phyloP scores from a whole-genome alignment of 1,140 invertebrate genomes.

The Ceratoteleas bidentatus region DNA sequence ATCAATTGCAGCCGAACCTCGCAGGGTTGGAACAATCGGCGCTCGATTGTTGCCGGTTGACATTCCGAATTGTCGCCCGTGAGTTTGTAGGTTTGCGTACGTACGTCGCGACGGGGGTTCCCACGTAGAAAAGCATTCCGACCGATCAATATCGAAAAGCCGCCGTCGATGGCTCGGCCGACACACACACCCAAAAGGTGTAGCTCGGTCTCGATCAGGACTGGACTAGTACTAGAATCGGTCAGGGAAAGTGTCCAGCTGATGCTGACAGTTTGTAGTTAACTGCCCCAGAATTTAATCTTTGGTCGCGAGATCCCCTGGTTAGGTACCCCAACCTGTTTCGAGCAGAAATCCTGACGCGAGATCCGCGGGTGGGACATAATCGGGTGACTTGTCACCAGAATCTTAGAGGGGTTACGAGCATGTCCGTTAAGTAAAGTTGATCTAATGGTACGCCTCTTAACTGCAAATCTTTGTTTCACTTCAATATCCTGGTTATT shows the following conservation, averaged over 20 bases:
- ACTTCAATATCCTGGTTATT: conserved; percentile 18
- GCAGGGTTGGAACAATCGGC: conserved; percentile 22
- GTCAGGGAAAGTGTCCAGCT: too few species aligned
- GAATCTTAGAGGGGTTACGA: background rate
- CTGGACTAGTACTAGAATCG: too few species aligned
- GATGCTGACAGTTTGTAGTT: too few species aligned
- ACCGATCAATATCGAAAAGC: conserved; percentile 30
- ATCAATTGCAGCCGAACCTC: conserved; percentile 41
- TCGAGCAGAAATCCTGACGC: too few species aligned
- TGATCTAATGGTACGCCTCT: conserved; percentile 18
- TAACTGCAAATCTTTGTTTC: conserved; percentile 28
- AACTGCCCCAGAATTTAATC: too few species aligned
- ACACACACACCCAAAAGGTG: conserved; percentile 9
- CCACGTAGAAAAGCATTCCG: conserved; percentile 18
- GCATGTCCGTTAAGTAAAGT: conserved; percentile 35
- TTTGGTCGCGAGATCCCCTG: too few species aligned
- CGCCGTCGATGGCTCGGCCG: conserved; percentile 21
- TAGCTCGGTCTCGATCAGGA: background rate
- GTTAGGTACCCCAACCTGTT: too few species aligned
- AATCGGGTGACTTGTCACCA: too few species aligned
- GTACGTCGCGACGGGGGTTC: conserved; percentile 40
- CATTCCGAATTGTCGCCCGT: conserved; percentile 20
- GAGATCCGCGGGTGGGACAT: too few species aligned
- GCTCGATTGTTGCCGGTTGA: conserved; percentile 14
- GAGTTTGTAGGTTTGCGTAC: conserved; percentile 63